phyloP scores from a whole-genome alignment of 2,113 vertebrate genomes.

The Pseudopipra pipra region DNA sequence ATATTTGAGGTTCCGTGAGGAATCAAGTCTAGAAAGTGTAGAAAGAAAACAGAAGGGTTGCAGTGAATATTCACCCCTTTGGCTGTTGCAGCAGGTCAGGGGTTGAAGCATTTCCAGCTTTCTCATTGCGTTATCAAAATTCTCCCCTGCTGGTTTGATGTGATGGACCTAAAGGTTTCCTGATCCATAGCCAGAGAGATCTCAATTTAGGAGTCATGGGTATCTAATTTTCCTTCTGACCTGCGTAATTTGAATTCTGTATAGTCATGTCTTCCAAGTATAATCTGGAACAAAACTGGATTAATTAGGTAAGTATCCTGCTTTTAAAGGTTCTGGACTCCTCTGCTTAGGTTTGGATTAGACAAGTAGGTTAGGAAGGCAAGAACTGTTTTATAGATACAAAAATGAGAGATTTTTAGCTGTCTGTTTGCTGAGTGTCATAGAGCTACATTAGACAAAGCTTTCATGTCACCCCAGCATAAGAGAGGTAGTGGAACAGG shows the following conservation, averaged over 20 bases:
- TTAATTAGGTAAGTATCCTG: background rate
- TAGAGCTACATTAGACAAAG: background rate
- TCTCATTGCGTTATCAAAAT: background rate
- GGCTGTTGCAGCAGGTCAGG: background rate
- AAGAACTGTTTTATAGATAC: background rate
- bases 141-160: background rate
- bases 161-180: background rate
- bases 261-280: background rate
- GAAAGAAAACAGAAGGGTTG: background rate
- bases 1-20: background rate
- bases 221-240: background rate
- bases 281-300: background rate
- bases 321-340: background rate
- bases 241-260: background rate
- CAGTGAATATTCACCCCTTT: background rate
- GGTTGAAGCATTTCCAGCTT: background rate
- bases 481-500: background rate
- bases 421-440: background rate
- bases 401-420: background rate
- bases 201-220: background rate
- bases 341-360: background rate
- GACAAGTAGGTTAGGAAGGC: background rate
- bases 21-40: background rate
- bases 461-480: background rate
- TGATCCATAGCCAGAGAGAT: background rate